Conservation (phyloP, 37 sponge, comb jelly and placozoan genomes). For the Eunapius fragilis region DNA sequence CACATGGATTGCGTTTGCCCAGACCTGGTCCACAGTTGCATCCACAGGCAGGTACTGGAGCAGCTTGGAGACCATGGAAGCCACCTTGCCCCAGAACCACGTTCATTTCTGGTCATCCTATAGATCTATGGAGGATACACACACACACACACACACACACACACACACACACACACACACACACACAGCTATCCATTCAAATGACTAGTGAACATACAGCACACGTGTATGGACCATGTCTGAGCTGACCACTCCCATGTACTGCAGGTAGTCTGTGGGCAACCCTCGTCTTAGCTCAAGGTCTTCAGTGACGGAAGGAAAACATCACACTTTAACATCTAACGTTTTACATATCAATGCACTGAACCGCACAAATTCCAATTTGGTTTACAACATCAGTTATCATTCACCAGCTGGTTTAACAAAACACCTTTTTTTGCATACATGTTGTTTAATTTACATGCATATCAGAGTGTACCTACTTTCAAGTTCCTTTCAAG, state of each 20-base stretch:
- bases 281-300: conserved; percentile 76
- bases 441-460: too few species aligned
- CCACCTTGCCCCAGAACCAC: conserved; percentile 51
- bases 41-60: conserved; percentile 59
- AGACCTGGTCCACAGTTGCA: conserved; percentile 76
- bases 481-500: too few species aligned
- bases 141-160: neutral
- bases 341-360: too few species aligned
- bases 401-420: too few species aligned
- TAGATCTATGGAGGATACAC: neutral
- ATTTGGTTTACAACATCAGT: too few species aligned
- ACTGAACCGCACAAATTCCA: too few species aligned
- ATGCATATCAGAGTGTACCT: too few species aligned
- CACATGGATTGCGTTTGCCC: too few species aligned
- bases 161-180: neutral
- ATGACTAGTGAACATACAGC: neutral
- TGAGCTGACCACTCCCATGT: conserved; percentile 70
- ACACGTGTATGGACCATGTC: conserved; percentile 53
- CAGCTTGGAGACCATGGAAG: conserved; percentile 52
- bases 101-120: conserved; percentile 59
- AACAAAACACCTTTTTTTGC: too few species aligned
- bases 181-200: neutral
- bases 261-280: conserved; percentile 69
- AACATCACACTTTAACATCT: too few species aligned
- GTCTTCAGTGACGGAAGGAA: conserved; percentile 76